phyloP scores from a whole-genome alignment of 2,113 vertebrate genomes.

The Psephotus haematonotus region DNA sequence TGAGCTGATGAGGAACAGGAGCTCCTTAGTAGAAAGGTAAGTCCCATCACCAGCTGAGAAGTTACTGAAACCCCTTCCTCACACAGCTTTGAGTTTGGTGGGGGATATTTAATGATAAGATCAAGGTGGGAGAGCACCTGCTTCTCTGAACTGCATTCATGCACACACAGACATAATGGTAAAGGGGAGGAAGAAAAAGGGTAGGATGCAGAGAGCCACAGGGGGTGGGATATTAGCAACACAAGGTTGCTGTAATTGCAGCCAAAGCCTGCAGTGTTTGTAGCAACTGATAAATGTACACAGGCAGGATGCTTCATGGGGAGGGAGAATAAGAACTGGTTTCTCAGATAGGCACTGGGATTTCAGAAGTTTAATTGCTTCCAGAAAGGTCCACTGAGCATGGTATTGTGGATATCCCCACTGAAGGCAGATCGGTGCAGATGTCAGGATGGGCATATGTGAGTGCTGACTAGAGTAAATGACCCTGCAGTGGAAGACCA shows the following conservation, averaged over 20 bases:
- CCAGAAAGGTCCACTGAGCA: background rate
- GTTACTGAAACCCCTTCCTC: background rate
- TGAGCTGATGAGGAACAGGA: background rate
- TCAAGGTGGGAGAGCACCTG: background rate
- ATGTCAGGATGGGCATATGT: background rate
- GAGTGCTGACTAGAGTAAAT: background rate
- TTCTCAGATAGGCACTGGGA: background rate
- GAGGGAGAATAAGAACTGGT: background rate
- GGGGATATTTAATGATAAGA: background rate
- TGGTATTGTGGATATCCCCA: background rate
- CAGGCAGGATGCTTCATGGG: background rate
- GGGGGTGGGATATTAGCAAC: background rate
- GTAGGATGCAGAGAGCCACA: background rate
- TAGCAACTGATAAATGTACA: background rate
- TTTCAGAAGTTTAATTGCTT: background rate
- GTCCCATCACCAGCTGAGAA: background rate
- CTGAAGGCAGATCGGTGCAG: background rate
- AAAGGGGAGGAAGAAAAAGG: background rate
- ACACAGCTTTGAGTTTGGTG: background rate
- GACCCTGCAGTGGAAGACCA: background rate
- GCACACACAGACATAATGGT: background rate
- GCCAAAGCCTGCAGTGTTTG: background rate
- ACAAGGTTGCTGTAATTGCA: background rate
- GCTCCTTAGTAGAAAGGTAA: background rate
- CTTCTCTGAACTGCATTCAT: background rate